Percentiles rank a stretch among this genome's conserved stretches.
phyloP scores from a whole-genome alignment of 2,888 invertebrate genomes.

The Parasteatoda lunata region DNA sequence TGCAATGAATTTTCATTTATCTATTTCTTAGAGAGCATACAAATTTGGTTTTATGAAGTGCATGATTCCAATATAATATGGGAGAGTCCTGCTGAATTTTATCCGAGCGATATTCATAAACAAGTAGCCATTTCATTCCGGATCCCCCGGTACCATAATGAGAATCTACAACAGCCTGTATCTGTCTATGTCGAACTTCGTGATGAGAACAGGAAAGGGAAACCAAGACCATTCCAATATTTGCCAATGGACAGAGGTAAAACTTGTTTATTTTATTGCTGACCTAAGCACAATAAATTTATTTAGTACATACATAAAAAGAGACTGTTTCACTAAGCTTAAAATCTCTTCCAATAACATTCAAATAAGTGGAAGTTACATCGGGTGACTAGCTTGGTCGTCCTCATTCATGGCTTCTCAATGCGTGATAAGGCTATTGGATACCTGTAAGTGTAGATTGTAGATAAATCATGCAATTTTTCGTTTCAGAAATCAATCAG shows the following conservation, averaged over 20 bases:
- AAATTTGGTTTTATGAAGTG: constrained; percentile 90
- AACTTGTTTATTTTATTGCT: not conserved
- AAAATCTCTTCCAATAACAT: too few relatives aligned
- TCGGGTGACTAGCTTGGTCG: too few relatives aligned
- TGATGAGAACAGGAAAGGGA: constrained; percentile 88
- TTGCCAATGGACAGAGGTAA: constrained; percentile 83
- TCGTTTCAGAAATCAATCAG: too few relatives aligned
- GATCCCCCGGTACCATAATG: constrained; percentile 74
- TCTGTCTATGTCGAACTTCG: constrained; percentile 87
- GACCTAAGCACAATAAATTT: too few relatives aligned
- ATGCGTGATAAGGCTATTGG: too few relatives aligned
- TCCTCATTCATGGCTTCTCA: too few relatives aligned
- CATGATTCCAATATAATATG: constrained; percentile 82
- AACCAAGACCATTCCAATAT: constrained; percentile 88
- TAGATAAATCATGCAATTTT: too few relatives aligned
- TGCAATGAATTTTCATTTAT: not conserved
- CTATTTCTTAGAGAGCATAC: constrained; percentile 84
- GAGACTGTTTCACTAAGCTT: too few relatives aligned
- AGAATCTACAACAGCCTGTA: constrained; percentile 79
- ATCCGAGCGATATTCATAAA: constrained; percentile 90
- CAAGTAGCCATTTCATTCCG: constrained; percentile 80
- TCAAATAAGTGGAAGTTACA: too few relatives aligned
- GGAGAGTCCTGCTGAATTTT: constrained; percentile 90
- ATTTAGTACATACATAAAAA: too few relatives aligned
- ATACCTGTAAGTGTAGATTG: too few relatives aligned